Evolutionary conservation across 2,888 invertebrate genomes (phyloP).

Genomic region (Archaeoteleia sp.): DNA sequence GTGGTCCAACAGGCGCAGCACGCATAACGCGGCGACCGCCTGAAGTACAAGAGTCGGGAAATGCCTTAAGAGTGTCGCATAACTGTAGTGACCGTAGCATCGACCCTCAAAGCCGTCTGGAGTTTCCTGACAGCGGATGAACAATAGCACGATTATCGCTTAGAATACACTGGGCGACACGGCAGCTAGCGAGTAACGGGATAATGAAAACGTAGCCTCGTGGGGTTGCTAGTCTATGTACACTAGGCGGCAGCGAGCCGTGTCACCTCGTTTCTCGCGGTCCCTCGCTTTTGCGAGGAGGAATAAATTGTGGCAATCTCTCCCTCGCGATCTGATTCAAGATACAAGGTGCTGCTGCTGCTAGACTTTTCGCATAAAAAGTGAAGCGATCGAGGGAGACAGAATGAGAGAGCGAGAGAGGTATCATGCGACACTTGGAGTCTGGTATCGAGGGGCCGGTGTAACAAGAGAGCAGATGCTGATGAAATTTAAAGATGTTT

Average conservation of each 20-base stretch:
- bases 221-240: constrained; percentile 27
- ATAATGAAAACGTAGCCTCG: constrained; percentile 50
- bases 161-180: constrained; percentile 27
- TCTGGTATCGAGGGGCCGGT: neutral
- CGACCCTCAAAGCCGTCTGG: constrained; percentile 21
- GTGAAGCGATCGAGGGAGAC: too few species aligned
- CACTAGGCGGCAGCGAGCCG: constrained; percentile 18
- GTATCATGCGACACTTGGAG: too few species aligned
- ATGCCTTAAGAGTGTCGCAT: constrained; percentile 53
- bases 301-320: constrained; percentile 47
- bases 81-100: constrained; percentile 37
- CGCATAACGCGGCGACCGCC: constrained; percentile 43
- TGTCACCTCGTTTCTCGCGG: constrained; percentile 25
- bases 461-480: constrained; percentile 3
- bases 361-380: neutral
- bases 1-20: constrained; percentile 58
- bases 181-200: constrained; percentile 37
- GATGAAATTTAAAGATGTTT: constrained; percentile 24
- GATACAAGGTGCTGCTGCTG: constrained; percentile 9
- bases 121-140: constrained; percentile 36
- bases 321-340: constrained; percentile 41
- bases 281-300: constrained; percentile 12
- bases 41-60: constrained; percentile 52
- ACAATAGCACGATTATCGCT: constrained; percentile 44
- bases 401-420: too few species aligned